A percentile compares a stretch with the other conserved stretches of the same genome.
Evolutionary conservation across 2,888 invertebrate genomes (phyloP).

Genomic region (Hydroisotoma schaefferi): DNA sequence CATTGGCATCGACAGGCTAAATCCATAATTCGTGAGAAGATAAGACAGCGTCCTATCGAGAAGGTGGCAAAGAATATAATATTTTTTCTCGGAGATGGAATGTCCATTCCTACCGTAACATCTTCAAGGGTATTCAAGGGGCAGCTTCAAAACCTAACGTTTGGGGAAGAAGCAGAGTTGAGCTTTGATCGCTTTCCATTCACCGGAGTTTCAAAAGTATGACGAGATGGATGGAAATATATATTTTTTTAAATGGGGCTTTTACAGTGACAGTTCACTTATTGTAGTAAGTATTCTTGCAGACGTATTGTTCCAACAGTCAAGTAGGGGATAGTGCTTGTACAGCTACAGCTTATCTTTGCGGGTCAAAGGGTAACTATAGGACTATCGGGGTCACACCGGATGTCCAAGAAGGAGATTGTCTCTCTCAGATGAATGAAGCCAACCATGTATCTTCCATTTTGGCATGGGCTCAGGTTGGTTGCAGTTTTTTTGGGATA

Average conservation of each 20-base stretch:
- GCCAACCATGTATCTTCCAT: slow-evolving; percentile 33
- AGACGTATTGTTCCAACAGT: slow-evolving; percentile 40
- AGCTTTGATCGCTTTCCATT: slow-evolving; percentile 31
- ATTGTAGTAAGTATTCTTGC: too few relatives aligned
- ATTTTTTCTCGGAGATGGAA: slow-evolving; percentile 54
- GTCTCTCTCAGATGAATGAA: slow-evolving; percentile 27
- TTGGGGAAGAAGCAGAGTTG: slow-evolving; percentile 48
- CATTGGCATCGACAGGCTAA: slow-evolving; percentile 9
- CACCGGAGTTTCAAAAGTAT: slow-evolving; percentile 29
- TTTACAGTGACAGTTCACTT: too few relatives aligned
- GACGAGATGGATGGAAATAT: neutral
- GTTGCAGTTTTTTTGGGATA: too few relatives aligned
- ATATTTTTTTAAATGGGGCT: neutral
- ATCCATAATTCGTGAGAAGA: slow-evolving; percentile 1
- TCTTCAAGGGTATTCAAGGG: slow-evolving; percentile 53
- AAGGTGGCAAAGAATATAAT: slow-evolving; percentile 23
- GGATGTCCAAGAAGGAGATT: slow-evolving; percentile 44
- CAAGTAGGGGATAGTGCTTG: slow-evolving; percentile 45
- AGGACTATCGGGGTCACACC: slow-evolving; percentile 52
- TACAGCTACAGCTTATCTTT: slow-evolving; percentile 51
- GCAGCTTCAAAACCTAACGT: slow-evolving; percentile 50
- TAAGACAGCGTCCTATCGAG: slow-evolving; percentile 6
- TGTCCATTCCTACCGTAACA: slow-evolving; percentile 54
- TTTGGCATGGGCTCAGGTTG: slow-evolving; percentile 20
- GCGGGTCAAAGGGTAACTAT: slow-evolving; percentile 53